These are phyloP conservation scores for Parnassius apollo DNA, from an alignment of 2,888 invertebrate genomes.

Conservation along the genomic window DNA sequence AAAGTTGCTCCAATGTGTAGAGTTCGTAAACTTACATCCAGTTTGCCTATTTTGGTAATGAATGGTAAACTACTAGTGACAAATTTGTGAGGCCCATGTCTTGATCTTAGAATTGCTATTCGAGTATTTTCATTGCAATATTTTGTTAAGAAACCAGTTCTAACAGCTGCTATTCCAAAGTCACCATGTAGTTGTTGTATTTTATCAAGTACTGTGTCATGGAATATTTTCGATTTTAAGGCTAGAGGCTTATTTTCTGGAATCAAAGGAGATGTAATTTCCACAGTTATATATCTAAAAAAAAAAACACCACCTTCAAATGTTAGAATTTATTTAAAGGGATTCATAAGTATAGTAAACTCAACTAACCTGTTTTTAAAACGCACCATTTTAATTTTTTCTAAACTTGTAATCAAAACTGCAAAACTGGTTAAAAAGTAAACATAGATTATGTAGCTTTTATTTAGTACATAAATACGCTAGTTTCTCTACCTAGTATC, in stretches of 20 bases:
- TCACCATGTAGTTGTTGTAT: conserved; percentile 88
- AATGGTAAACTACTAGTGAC: conserved; percentile 85
- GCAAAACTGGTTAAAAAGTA: too few relatives aligned
- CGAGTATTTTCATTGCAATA: conserved; percentile 89
- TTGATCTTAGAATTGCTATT: conserved; percentile 86
- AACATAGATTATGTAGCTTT: too few relatives aligned
- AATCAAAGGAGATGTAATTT: conserved; percentile 78
- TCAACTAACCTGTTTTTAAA: conserved; percentile 82
- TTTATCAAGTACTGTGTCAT: conserved; percentile 80
- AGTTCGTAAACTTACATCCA: conserved; percentile 82
- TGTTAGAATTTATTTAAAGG: neutral
- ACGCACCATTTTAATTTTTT: conserved; percentile 76
- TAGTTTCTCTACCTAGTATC: too few relatives aligned
- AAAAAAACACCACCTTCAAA: conserved; percentile 2
- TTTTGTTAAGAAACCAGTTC: conserved; percentile 87
- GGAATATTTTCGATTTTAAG: conserved; percentile 77
- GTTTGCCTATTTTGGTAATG: conserved; percentile 84
- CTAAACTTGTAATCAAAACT: too few relatives aligned
- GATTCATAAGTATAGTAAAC: neutral
- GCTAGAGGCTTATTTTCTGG: conserved; percentile 70
- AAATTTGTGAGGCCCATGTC: conserved; percentile 89
- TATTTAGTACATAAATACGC: too few relatives aligned
- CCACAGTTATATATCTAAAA: conserved; percentile 85
- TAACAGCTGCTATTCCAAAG: conserved; percentile 86
- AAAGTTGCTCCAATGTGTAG: conserved; percentile 89